Evolutionary conservation across 1,140 invertebrate genomes (phyloP).

Genomic region (Metaphire vulgaris): DNA sequence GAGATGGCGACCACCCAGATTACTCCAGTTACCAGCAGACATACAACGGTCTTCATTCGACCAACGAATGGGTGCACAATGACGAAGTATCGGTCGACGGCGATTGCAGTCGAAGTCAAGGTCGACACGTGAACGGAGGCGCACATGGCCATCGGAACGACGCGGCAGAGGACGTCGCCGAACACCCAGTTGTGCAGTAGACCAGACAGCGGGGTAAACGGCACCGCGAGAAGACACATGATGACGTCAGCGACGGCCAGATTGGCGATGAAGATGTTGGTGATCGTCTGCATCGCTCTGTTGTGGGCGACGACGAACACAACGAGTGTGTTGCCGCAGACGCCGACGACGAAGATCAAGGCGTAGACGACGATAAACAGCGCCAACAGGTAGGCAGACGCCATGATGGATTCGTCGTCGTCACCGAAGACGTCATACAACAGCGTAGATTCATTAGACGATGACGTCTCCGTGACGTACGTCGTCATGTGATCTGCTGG

Average conservation of each 20-base stretch:
- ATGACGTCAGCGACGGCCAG: slow-evolving; percentile 89
- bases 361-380: slow-evolving; percentile 78
- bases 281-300: slow-evolving; percentile 92
- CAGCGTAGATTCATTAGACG: too few species aligned
- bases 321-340: slow-evolving; percentile 88
- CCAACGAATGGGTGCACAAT: too few species aligned
- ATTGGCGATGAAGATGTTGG: slow-evolving; percentile 95
- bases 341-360: slow-evolving; percentile 76
- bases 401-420: too few species aligned
- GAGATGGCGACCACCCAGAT: slow-evolving; percentile 71
- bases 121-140: slow-evolving; percentile 85
- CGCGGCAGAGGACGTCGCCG: slow-evolving; percentile 74
- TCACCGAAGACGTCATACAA: too few species aligned
- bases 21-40: slow-evolving; percentile 64
- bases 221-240: too few species aligned
- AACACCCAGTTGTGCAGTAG: slow-evolving; percentile 83
- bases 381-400: too few species aligned
- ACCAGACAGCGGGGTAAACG: slow-evolving; percentile 66
- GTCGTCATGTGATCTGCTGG: too few species aligned
- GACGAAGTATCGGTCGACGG: slow-evolving; percentile 91
- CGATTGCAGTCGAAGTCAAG: slow-evolving; percentile 89
- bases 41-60: too few species aligned
- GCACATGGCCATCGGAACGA: slow-evolving; percentile 81
- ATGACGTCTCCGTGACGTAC: too few species aligned
- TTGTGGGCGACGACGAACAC: slow-evolving; percentile 76